Percentiles rank a stretch among this genome's conserved stretches.
Conservation (phyloP, 1,140 invertebrate species). For the Drosophila nasuta region DNA sequence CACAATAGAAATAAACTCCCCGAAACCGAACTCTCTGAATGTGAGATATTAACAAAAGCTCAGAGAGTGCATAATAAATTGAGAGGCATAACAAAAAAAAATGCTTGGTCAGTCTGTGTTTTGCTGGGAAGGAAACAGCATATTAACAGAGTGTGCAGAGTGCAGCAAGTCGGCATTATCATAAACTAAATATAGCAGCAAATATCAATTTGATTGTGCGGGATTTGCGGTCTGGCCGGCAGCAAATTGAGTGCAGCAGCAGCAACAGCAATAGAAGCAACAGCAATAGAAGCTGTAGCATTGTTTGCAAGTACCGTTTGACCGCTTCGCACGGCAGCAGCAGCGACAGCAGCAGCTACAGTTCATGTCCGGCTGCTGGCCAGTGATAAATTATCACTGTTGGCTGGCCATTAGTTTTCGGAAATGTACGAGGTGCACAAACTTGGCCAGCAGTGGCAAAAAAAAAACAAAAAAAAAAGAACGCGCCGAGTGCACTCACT, state of each 20-base stretch:
- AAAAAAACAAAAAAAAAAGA: neutral
- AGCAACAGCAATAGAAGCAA: slow-evolving; percentile 2
- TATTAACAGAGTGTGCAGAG: slow-evolving; percentile 26
- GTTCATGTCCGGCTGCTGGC: slow-evolving; percentile 76
- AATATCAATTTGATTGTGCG: slow-evolving; percentile 81
- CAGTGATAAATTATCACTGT: slow-evolving; percentile 82
- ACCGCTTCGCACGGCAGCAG: slow-evolving; percentile 28
- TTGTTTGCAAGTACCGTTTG: slow-evolving; percentile 78
- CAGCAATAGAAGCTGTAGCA: slow-evolving; percentile 24
- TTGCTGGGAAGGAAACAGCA: slow-evolving; percentile 59
- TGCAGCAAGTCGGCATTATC: slow-evolving; percentile 69
- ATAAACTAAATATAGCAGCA: slow-evolving; percentile 83
- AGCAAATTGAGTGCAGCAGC: slow-evolving; percentile 74
- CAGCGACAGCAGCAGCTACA: slow-evolving; percentile 34
- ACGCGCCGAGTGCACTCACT: slow-evolving; percentile 10
- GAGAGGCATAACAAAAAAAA: neutral
- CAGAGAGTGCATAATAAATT: slow-evolving; percentile 67
- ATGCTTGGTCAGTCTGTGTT: neutral
- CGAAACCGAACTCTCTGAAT: slow-evolving; percentile 19
- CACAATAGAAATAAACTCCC: slow-evolving; percentile 19
- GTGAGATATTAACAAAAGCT: slow-evolving; percentile 31
- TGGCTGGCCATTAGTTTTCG: slow-evolving; percentile 78
- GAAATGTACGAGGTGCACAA: slow-evolving; percentile 78
- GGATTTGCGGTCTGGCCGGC: slow-evolving; percentile 41
- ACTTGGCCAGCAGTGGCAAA: slow-evolving; percentile 35